Evolutionary conservation across 2,797 vertebrate species (phyloP).

Genomic region (Tapera naevia): DNA sequence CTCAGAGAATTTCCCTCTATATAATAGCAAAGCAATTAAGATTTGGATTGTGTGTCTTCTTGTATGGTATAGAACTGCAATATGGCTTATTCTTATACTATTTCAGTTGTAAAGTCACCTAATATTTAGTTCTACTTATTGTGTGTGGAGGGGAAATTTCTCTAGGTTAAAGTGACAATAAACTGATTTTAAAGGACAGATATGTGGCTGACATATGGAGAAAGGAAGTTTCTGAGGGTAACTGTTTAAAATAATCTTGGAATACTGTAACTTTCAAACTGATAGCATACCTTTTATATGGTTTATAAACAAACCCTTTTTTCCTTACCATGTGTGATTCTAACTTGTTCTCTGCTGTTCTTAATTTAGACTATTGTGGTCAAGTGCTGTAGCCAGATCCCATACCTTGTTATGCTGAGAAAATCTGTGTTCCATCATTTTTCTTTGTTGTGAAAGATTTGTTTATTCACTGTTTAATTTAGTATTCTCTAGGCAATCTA

Average conservation of each 20-base stretch:
- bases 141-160: background rate
- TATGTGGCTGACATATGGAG: background rate
- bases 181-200: constrained; percentile 23
- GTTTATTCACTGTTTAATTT: constrained; percentile 61
- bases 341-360: constrained; percentile 46
- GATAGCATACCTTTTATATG: constrained; percentile 43
- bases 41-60: background rate
- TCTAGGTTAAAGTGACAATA: constrained; percentile 26
- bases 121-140: constrained; percentile 15
- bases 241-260: constrained; percentile 33
- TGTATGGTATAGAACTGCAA: background rate
- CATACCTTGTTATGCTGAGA: constrained; percentile 43
- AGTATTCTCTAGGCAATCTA: constrained; percentile 29
- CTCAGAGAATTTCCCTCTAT: background rate
- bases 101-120: background rate
- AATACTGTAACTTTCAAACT: constrained; percentile 20
- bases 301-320: constrained; percentile 45
- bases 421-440: constrained; percentile 34
- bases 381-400: constrained; percentile 32
- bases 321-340: constrained; percentile 48
- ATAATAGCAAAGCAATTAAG: background rate
- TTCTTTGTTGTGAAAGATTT: constrained; percentile 47
- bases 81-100: background rate
- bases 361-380: constrained; percentile 44
- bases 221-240: background rate